Evolutionary conservation across 2,888 invertebrate species (phyloP), one percentile per base, ranked within the genome.

Genomic region (Quadroppia sp.): DNA sequence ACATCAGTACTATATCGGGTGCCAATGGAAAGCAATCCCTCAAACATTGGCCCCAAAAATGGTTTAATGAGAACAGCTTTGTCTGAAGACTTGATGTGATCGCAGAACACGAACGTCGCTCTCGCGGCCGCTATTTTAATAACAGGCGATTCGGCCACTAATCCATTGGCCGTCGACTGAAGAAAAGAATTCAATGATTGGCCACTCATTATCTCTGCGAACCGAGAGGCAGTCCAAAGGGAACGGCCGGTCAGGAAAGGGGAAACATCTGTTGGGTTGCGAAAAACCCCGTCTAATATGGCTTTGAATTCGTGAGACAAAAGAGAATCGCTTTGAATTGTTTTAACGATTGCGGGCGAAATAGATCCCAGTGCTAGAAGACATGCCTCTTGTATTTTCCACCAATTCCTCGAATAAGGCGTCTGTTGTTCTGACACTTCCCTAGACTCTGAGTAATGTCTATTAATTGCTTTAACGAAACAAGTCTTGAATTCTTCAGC

Each of bases 301-400:
- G 40, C 25, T 61, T 70, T 50, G 28, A 64, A 71, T 25, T 74
- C 75, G 30, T 67, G 45, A 3, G 72, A 56, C 15, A 73, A 28
- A 36, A 20, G 23, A 36, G 72, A 74, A 32, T 28, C 42, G n/a
- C 36, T 30, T 72, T 74, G 72, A 17, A 76, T 71, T 0, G 71
- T 72, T 15, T 72, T 45, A 13, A 76, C 64, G 30, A 76, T 40
- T 1, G 75, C 15, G 15, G 64, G 45, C 2, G 76, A 25, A 9
- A 75, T 17, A 11, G 84, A 82, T 64, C 87, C 87, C 7, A 89
- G 82, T 2, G 88, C 87, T 40, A 87, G 82, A 84, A 89, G 86
- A 72, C 87, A 86, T 0, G 88, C 85, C 81, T 89, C 89, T 76
- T 85, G 83, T 13, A 88, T 83, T 82, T 89, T 89, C 89, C 89